phyloP scores from a whole-genome alignment of 1,140 invertebrate species.

The Diabrotica virgifera region DNA sequence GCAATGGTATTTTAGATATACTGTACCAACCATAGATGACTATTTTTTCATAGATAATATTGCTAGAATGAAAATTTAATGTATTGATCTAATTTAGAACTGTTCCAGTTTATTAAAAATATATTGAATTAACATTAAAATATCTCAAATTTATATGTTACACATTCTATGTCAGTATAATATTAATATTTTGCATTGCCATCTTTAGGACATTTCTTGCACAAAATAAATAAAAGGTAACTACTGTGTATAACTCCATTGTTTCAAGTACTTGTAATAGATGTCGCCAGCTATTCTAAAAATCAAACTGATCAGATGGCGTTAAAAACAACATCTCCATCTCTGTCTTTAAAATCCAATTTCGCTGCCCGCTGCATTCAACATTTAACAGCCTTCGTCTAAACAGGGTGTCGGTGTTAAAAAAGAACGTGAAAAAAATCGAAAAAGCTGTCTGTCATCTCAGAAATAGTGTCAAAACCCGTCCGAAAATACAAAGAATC shows the following conservation, averaged over 20 bases:
- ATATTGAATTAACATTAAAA: too few species aligned
- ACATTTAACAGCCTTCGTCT: not conserved
- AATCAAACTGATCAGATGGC: slow-evolving; percentile 6
- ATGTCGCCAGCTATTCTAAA: not conserved
- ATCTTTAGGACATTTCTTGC: too few species aligned
- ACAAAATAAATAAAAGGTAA: not conserved
- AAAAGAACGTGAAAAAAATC: not conserved
- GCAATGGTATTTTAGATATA: too few species aligned
- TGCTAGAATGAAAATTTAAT: too few species aligned
- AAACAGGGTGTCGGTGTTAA: not conserved
- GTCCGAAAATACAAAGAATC: not conserved
- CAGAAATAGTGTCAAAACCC: slow-evolving; percentile 4
- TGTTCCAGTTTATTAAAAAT: too few species aligned
- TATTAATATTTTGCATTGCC: too few species aligned
- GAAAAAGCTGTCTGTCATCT: slow-evolving; percentile 3
- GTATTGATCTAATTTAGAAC: too few species aligned
- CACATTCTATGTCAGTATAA: too few species aligned
- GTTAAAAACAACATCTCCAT: slow-evolving; percentile 2
- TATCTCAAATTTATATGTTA: too few species aligned
- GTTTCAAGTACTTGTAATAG: not conserved
- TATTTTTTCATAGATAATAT: too few species aligned
- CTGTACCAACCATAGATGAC: too few species aligned
- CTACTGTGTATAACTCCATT: not conserved
- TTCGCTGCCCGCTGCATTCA: not conserved
- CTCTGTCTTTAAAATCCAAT: slow-evolving; percentile 2